Percentiles rank a stretch among this genome's conserved stretches.
Conservation (phyloP, 2,113 vertebrate genomes). For the Ornithorhynchus anatinus region DNA sequence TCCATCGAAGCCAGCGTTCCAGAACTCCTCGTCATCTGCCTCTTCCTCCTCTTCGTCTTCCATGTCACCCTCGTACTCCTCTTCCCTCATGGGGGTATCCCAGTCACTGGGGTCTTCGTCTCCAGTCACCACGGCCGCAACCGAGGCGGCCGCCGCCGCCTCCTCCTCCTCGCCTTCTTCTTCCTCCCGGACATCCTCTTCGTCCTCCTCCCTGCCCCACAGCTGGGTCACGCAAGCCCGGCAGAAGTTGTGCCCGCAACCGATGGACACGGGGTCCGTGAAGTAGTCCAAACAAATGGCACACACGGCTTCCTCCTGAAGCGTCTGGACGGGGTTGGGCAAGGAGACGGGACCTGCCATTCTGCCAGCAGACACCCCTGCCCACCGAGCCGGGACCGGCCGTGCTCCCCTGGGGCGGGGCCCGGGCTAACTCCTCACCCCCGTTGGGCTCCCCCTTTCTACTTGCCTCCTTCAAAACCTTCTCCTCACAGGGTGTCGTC, state of each 20-base stretch:
- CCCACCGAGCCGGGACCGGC: background rate
- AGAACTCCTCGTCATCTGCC: slow-evolving; percentile 37
- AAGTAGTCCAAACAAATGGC: slow-evolving; percentile 76
- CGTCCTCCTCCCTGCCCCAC: slow-evolving; percentile 66
- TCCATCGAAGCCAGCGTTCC: slow-evolving; percentile 43
- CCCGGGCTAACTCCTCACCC: too few relatives aligned
- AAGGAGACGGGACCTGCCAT: slow-evolving; percentile 38
- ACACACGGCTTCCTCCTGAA: slow-evolving; percentile 78
- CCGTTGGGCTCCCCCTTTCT: too few relatives aligned
- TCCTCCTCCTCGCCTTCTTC: slow-evolving; percentile 28
- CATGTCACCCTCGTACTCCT: slow-evolving; percentile 60
- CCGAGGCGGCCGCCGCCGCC: slow-evolving; percentile 47
- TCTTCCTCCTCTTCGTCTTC: slow-evolving; percentile 61
- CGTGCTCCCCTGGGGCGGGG: too few relatives aligned
- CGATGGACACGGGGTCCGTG: slow-evolving; percentile 75
- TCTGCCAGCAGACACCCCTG: slow-evolving; percentile 13
- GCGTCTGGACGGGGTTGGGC: slow-evolving; percentile 80
- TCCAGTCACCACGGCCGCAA: background rate
- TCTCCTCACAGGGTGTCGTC: too few relatives aligned
- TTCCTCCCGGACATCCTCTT: slow-evolving; percentile 45
- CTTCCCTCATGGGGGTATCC: slow-evolving; percentile 57
- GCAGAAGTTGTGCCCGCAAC: slow-evolving; percentile 77
- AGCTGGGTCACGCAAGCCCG: slow-evolving; percentile 72
- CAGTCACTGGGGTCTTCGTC: too few relatives aligned
- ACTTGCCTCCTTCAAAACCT: too few relatives aligned